These are phyloP conservation scores for Melopsittacus undulatus DNA, from an alignment of 2,797 vertebrate species.

Conservation along the genomic window DNA sequence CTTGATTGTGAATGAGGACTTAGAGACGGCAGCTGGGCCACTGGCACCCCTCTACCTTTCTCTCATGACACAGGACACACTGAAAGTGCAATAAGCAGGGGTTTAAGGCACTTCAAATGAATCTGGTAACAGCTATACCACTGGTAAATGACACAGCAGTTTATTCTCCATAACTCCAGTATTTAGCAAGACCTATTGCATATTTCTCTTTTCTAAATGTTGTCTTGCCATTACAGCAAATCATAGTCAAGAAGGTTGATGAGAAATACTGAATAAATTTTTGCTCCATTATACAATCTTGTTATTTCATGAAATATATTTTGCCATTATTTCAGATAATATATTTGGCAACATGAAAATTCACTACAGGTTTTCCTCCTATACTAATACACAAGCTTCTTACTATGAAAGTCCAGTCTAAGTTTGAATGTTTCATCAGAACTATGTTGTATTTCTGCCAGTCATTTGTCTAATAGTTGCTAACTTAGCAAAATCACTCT, in stretches of 20 bases:
- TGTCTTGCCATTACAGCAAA: background rate
- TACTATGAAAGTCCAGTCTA: constrained; percentile 31
- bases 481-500: constrained; percentile 37
- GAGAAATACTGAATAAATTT: background rate
- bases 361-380: background rate
- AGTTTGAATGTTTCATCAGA: constrained; percentile 28
- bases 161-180: background rate
- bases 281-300: background rate
- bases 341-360: background rate
- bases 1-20: background rate
- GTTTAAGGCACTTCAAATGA: background rate
- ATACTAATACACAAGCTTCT: background rate
- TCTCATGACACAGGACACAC: background rate
- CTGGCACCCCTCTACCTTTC: background rate
- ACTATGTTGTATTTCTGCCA: constrained; percentile 18
- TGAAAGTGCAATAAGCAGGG: background rate
- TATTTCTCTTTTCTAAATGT: background rate
- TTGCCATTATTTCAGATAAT: constrained; percentile 11
- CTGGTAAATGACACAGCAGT: background rate
- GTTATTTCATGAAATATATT: background rate
- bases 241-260: background rate
- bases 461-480: constrained; percentile 10
- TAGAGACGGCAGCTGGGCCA: background rate
- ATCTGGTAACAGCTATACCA: background rate
- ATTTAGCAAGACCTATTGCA: background rate